Evolutionary conservation across 1,140 invertebrate genomes (phyloP).

Genomic region (Heliothis virescens): DNA sequence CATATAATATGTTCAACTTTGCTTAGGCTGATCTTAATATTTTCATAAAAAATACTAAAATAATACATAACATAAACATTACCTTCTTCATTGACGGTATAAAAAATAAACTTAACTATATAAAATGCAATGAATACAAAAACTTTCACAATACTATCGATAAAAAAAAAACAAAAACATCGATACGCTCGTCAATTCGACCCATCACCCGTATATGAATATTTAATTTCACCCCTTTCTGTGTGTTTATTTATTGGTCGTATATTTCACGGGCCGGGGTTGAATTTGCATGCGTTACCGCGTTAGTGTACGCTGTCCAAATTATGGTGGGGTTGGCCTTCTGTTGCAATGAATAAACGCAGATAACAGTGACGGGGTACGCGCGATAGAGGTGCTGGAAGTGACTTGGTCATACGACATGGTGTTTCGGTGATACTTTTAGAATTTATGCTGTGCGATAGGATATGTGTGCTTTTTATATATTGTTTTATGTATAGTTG

Average conservation of each 20-base stretch:
- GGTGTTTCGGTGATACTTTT: background rate
- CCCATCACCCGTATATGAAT: conserved; percentile 74
- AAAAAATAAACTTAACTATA: too few species aligned
- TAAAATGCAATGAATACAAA: background rate
- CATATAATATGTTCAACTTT: too few species aligned
- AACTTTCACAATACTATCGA: background rate
- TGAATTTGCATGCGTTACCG: conserved; percentile 74
- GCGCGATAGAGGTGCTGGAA: background rate
- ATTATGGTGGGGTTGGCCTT: conserved; percentile 53
- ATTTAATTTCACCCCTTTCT: conserved; percentile 83
- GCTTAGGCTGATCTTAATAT: too few species aligned
- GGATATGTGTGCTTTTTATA: too few species aligned
- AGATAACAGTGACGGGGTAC: conserved; percentile 19
- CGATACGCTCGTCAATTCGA: conserved; percentile 43
- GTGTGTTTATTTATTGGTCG: conserved; percentile 84
- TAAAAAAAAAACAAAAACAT: conserved; percentile 25
- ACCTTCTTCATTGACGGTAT: too few species aligned
- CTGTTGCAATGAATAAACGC: conserved; percentile 46
- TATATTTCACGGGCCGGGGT: conserved; percentile 79
- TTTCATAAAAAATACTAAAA: too few species aligned
- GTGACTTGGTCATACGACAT: background rate
- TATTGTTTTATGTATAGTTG: too few species aligned
- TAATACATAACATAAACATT: too few species aligned
- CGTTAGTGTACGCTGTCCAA: conserved; percentile 58
- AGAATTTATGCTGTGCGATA: background rate